Percentiles rank a stretch among this genome's conserved stretches.
These are phyloP conservation scores for Nudaria mundana DNA, from an alignment of 2,888 invertebrate genomes.

Conservation along the genomic window DNA sequence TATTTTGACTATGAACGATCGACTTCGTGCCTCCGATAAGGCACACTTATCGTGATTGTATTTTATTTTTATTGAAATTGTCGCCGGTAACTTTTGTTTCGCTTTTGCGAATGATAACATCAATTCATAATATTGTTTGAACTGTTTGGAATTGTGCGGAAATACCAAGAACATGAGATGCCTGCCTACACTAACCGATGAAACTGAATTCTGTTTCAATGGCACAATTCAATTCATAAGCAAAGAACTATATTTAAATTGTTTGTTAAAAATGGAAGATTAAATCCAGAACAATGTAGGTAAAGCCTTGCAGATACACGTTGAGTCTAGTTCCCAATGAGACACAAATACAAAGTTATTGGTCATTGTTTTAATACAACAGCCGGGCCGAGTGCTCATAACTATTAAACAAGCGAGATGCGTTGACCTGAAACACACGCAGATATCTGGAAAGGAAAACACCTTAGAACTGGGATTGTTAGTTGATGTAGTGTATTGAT, in stretches of 20 bases:
- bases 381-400: constrained; percentile 49
- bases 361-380: constrained; percentile 74
- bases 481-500: constrained; percentile 3
- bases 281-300: constrained; percentile 35
- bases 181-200: too few species aligned
- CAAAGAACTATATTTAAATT: too few species aligned
- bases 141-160: too few species aligned
- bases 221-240: too few species aligned
- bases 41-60: constrained; percentile 52
- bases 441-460: constrained; percentile 37
- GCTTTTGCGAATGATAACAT: constrained; percentile 44
- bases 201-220: too few species aligned
- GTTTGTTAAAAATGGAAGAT: constrained; percentile 16
- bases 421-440: constrained; percentile 54
- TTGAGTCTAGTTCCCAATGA: constrained; percentile 52
- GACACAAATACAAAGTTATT: constrained; percentile 70
- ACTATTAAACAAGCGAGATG: constrained; percentile 63
- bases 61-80: constrained; percentile 63
- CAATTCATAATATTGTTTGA: constrained; percentile 17
- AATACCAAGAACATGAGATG: too few species aligned
- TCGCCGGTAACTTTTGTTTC: constrained; percentile 56
- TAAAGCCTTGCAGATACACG: constrained; percentile 38
- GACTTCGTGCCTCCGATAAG: constrained; percentile 71
- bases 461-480: constrained; percentile 8
- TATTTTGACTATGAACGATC: constrained; percentile 76